Conservation (phyloP, 2,888 invertebrate species). For the Ormyrus nitidulus region DNA sequence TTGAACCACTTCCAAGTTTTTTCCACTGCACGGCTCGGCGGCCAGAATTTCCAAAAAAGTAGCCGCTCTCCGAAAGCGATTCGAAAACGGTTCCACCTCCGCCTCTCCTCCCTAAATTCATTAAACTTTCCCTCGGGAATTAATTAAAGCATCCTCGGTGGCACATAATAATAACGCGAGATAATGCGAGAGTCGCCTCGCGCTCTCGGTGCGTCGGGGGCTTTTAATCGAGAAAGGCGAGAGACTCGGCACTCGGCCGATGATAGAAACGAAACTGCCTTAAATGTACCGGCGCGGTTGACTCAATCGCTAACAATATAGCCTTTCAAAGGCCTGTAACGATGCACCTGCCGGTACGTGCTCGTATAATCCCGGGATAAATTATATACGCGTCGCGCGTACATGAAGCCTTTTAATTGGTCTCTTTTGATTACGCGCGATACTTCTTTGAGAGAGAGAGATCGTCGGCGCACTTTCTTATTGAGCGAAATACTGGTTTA, state of each 20-base stretch:
- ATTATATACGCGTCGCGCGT: background rate
- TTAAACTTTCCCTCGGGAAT: too few species aligned
- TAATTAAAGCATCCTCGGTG: too few species aligned
- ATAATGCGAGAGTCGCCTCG: too few species aligned
- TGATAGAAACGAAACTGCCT: slow-evolving; percentile 15
- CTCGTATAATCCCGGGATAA: background rate
- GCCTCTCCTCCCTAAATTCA: too few species aligned
- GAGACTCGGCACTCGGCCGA: background rate
- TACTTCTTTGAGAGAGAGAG: background rate
- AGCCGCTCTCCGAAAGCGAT: too few species aligned
- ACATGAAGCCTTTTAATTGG: background rate
- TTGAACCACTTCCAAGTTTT: too few species aligned
- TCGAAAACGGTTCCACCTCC: too few species aligned
- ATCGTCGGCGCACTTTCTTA: background rate
- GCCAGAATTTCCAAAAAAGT: too few species aligned
- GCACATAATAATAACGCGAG: too few species aligned
- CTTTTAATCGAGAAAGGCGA: too few species aligned
- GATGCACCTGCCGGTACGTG: slow-evolving; percentile 31
- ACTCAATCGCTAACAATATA: slow-evolving; percentile 42
- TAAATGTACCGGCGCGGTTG: slow-evolving; percentile 39
- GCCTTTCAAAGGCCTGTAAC: slow-evolving; percentile 40
- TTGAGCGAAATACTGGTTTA: slow-evolving; percentile 15
- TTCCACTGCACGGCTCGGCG: too few species aligned
- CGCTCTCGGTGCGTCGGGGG: too few species aligned
- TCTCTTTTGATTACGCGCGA: background rate